phyloP scores from a whole-genome alignment of 2,113 vertebrate genomes.

The Motacilla alba region DNA sequence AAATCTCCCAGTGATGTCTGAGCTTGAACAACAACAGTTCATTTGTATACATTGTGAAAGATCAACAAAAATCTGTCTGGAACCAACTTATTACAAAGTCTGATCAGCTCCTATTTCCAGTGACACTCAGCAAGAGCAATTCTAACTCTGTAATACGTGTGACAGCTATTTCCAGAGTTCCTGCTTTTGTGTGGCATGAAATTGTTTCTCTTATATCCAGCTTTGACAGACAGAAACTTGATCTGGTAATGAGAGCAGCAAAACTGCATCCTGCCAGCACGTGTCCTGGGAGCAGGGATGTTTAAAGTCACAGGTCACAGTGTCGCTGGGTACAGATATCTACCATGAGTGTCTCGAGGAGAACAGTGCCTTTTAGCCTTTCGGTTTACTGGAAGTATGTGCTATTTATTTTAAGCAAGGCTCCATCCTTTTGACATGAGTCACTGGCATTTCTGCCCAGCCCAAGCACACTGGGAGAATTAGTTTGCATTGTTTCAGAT shows the following conservation, averaged over 20 bases:
- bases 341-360: neutral
- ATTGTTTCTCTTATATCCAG: neutral
- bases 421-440: neutral
- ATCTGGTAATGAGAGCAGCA: neutral
- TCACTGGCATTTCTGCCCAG: neutral
- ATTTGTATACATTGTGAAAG: neutral
- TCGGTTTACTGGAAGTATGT: neutral
- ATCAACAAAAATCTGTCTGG: neutral
- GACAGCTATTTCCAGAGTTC: neutral
- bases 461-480: neutral
- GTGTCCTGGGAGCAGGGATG: neutral
- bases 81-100: neutral
- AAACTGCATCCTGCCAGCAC: neutral
- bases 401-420: neutral
- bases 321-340: neutral
- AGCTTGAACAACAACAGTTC: neutral
- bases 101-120: neutral
- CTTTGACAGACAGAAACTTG: neutral
- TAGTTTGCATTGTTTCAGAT: conserved; percentile 25
- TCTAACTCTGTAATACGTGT: neutral
- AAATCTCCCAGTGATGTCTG: neutral
- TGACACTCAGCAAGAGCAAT: neutral
- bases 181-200: neutral
- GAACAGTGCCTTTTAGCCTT: neutral
- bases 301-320: neutral